phyloP scores from a whole-genome alignment of 2,113 vertebrate species.

The Gambusia holbrooki region DNA sequence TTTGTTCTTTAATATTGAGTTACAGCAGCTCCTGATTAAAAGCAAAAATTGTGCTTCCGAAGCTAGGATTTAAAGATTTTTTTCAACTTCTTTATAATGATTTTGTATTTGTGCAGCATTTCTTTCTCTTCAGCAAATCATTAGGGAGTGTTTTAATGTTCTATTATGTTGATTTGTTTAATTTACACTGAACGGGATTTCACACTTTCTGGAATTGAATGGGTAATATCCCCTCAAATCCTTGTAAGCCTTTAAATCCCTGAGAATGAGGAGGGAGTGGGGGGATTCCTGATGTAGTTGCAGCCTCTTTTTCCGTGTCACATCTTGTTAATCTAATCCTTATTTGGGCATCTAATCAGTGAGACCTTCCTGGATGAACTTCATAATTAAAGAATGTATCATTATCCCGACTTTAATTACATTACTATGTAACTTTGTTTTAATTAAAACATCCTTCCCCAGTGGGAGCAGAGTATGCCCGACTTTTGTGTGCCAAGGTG shows the following conservation, averaged over 20 bases:
- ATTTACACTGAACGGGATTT: conserved; percentile 65
- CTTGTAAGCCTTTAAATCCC: conserved; percentile 62
- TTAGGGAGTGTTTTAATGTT: conserved; percentile 45
- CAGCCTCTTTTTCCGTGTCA: conserved; percentile 39
- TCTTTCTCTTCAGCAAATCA: conserved; percentile 52
- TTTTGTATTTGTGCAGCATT: conserved; percentile 43
- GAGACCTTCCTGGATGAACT: conserved; percentile 53
- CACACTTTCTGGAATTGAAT: conserved; percentile 57
- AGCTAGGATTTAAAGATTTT: conserved; percentile 69
- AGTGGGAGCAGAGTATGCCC: conserved; percentile 47
- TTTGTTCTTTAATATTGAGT: conserved; percentile 70
- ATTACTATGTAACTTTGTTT: conserved; percentile 61
- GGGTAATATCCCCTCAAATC: conserved; percentile 63
- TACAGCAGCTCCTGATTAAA: conserved; percentile 74
- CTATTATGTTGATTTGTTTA: conserved; percentile 66
- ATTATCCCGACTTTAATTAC: conserved; percentile 70
- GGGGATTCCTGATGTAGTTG: conserved; percentile 44
- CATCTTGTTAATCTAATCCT: conserved; percentile 61
- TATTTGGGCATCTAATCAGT: conserved; percentile 66
- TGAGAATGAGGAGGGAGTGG: conserved; percentile 7
- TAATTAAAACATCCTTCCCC: conserved; percentile 61
- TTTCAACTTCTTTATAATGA: conserved; percentile 33
- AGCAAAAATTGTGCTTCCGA: conserved; percentile 76
- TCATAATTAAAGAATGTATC: conserved; percentile 68
- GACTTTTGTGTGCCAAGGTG: conserved; percentile 37